A percentile compares a stretch with the other conserved stretches of the same genome.
Evolutionary conservation across 2,888 invertebrate species (phyloP).

Genomic region (Drosophila recens): DNA sequence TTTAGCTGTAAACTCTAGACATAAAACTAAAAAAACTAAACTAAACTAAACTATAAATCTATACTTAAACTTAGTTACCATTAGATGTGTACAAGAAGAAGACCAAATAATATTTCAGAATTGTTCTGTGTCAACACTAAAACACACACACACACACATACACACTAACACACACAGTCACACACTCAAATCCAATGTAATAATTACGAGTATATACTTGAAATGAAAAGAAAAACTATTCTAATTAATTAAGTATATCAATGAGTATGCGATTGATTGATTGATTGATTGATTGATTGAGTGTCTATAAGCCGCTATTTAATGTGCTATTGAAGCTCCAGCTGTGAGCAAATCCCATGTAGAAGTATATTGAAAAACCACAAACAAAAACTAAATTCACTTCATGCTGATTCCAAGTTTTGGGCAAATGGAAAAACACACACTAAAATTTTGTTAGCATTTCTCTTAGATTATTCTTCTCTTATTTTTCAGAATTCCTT

Average conservation of each 20-base stretch:
- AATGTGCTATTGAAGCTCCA: constrained; percentile 49
- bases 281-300: constrained; percentile 51
- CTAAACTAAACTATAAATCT: constrained; percentile 16
- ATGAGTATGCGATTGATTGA: constrained; percentile 55
- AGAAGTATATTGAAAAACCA: constrained; percentile 25
- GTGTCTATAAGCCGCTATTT: constrained; percentile 60
- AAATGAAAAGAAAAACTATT: constrained; percentile 36
- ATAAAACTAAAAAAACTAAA: constrained; percentile 21
- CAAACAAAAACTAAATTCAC: constrained; percentile 51
- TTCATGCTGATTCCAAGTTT: constrained; percentile 60
- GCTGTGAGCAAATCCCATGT: constrained; percentile 51
- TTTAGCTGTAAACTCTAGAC: constrained; percentile 62
- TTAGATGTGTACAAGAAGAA: constrained; percentile 76
- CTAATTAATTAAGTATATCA: constrained; percentile 60
- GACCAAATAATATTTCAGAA: constrained; percentile 72
- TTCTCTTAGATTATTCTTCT: constrained; percentile 56
- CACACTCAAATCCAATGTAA: constrained; percentile 45
- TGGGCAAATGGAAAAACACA: constrained; percentile 22
- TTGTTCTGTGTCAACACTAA: constrained; percentile 61
- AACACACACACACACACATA: constrained; percentile 12
- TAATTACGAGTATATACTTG: constrained; percentile 58
- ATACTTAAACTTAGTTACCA: constrained; percentile 62
- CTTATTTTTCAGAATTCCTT: constrained; percentile 38
- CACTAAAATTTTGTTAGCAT: constrained; percentile 64
- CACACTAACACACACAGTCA: neutral